These are phyloP conservation scores for Colletes gigas DNA, from an alignment of 1,140 invertebrate species.

Conservation along the genomic window DNA sequence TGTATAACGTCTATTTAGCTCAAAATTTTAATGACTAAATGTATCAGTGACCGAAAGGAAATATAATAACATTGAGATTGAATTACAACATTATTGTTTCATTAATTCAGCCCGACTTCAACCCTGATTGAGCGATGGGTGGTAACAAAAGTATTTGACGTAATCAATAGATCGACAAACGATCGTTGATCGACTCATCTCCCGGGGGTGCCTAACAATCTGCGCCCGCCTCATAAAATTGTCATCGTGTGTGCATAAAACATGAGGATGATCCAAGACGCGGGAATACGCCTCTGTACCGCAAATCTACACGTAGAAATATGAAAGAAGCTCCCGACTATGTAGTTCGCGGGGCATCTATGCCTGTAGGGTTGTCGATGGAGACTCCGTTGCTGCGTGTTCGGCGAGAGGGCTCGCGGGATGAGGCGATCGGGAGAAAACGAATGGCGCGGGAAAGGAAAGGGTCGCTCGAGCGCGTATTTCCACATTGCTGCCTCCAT, in stretches of 20 bases:
- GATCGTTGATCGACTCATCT: slow-evolving; percentile 13
- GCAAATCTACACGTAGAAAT: slow-evolving; percentile 36
- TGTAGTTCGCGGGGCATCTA: slow-evolving; percentile 3
- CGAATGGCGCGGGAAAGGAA: slow-evolving; percentile 51
- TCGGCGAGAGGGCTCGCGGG: slow-evolving; percentile 8
- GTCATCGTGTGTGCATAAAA: slow-evolving; percentile 77
- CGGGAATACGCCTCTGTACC: slow-evolving; percentile 25
- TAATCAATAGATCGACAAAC: too few relatives aligned
- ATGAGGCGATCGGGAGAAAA: slow-evolving; percentile 15
- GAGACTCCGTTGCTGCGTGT: slow-evolving; percentile 13
- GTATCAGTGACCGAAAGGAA: too few relatives aligned
- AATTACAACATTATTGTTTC: neutral
- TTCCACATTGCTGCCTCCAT: slow-evolving; percentile 63
- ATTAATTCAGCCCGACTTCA: too few relatives aligned
- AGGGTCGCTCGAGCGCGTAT: slow-evolving; percentile 72
- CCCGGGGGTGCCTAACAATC: slow-evolving; percentile 61
- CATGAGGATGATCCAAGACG: slow-evolving; percentile 71
- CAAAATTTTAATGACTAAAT: neutral
- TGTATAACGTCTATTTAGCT: neutral
- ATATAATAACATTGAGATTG: neutral
- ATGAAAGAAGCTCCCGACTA: slow-evolving; percentile 31
- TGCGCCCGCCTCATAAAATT: slow-evolving; percentile 75
- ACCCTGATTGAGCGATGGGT: too few relatives aligned
- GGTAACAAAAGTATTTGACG: too few relatives aligned
- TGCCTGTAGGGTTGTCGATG: slow-evolving; percentile 37